Evolutionary conservation across 2,113 vertebrate genomes (phyloP).

Genomic region (Zosterops pallidus): DNA sequence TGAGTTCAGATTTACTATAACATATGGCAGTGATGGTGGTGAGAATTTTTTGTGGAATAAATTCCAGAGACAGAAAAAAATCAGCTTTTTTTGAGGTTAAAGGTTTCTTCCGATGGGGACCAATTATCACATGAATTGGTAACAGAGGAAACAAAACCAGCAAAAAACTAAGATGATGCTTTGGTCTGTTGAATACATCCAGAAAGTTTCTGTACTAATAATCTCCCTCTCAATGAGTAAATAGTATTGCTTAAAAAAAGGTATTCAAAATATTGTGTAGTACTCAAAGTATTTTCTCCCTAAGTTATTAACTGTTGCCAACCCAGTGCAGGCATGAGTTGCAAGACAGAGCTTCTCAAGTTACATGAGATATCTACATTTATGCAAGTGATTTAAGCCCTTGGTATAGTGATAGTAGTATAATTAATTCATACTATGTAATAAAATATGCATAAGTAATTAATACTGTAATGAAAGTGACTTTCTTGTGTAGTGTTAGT

Average conservation of each 20-base stretch:
- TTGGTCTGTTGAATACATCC: background rate
- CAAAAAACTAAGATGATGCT: background rate
- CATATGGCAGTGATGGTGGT: background rate
- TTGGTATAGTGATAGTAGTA: background rate
- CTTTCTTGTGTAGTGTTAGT: background rate
- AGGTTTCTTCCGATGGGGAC: background rate
- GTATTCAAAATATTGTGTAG: background rate
- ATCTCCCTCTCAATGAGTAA: background rate
- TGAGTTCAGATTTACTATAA: background rate
- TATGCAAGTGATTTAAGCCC: background rate
- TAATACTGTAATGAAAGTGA: constrained; percentile 34
- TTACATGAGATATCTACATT: background rate
- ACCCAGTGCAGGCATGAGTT: background rate
- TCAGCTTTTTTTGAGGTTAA: background rate
- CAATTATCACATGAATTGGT: background rate
- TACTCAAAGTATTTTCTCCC: background rate
- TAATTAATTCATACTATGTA: constrained; percentile 54
- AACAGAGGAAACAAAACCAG: background rate
- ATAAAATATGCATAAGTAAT: constrained; percentile 59
- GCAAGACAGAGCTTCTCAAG: background rate
- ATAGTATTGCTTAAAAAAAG: background rate
- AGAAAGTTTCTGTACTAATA: background rate
- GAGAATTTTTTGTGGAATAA: background rate
- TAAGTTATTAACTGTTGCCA: background rate
- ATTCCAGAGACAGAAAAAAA: background rate